Conservation (phyloP, 2,888 invertebrate species). For the Trissoscelio sp. region DNA sequence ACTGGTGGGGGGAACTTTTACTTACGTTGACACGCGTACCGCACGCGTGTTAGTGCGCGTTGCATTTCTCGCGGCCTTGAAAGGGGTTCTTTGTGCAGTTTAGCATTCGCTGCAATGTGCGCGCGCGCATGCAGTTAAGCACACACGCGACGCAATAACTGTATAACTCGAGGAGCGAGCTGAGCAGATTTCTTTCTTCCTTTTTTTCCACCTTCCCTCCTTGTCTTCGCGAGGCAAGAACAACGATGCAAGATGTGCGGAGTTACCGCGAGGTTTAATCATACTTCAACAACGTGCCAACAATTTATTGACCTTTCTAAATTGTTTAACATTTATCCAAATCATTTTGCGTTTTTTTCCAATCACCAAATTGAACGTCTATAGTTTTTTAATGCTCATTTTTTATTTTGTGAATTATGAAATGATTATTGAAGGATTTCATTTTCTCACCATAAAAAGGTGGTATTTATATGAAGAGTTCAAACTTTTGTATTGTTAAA, state of each 20-base stretch:
- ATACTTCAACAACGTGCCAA: conserved; percentile 58
- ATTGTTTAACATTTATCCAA: conserved; percentile 50
- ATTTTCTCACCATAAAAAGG: conserved; percentile 1
- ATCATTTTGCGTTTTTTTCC: conserved; percentile 20
- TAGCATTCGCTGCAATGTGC: conserved; percentile 75
- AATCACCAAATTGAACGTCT: conserved; percentile 18
- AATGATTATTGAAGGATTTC: neutral
- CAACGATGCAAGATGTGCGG: conserved; percentile 54
- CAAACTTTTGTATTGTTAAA: conserved; percentile 9
- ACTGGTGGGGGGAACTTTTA: conserved; percentile 68
- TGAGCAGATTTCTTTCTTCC: conserved; percentile 63
- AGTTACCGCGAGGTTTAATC: conserved; percentile 62
- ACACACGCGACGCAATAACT: conserved; percentile 70
- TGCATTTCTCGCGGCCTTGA: conserved; percentile 80
- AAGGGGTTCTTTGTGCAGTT: conserved; percentile 82
- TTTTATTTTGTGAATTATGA: conserved; percentile 3
- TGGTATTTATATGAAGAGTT: neutral
- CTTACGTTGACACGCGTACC: conserved; percentile 70
- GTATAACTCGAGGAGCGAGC: conserved; percentile 68
- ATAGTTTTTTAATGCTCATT: neutral
- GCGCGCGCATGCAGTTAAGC: conserved; percentile 63
- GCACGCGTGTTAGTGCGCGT: conserved; percentile 72
- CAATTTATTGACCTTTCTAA: conserved; percentile 60
- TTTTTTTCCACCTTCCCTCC: conserved; percentile 46
- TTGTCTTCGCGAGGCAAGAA: conserved; percentile 44